phyloP scores from a whole-genome alignment of 2,888 invertebrate genomes.

The Synergus laeviventris region DNA sequence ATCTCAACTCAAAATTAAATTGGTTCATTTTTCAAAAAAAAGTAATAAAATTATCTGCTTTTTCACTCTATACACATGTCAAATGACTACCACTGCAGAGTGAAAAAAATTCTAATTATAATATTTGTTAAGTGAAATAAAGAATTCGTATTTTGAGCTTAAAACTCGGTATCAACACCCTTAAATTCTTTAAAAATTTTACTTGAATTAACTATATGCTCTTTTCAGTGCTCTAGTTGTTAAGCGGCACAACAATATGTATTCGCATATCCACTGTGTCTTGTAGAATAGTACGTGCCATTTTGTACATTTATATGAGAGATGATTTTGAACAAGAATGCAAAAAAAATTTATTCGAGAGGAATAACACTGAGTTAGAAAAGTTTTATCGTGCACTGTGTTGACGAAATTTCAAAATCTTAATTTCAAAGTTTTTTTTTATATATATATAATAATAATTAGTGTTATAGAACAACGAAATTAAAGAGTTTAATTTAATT shows the following conservation, averaged over 20 bases:
- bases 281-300: slow-evolving; percentile 73
- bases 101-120: too few species aligned
- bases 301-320: slow-evolving; percentile 67
- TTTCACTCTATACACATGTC: too few species aligned
- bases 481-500: neutral
- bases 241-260: slow-evolving; percentile 34
- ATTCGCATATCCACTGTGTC: slow-evolving; percentile 38
- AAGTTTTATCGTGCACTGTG: slow-evolving; percentile 44
- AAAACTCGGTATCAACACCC: too few species aligned
- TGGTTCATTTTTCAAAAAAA: too few species aligned
- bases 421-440: neutral
- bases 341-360: slow-evolving; percentile 42
- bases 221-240: slow-evolving; percentile 6
- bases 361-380: slow-evolving; percentile 43
- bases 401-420: slow-evolving; percentile 12
- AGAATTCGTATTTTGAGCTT: too few species aligned
- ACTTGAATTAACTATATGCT: slow-evolving; percentile 12
- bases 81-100: too few species aligned
- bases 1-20: neutral
- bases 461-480: slow-evolving; percentile 9
- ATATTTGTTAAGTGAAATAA: too few species aligned
- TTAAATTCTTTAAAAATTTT: neutral
- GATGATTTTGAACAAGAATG: slow-evolving; percentile 50
- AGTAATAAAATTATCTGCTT: too few species aligned
- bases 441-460: neutral